Base-by-base conservation (phyloP, 2,888 invertebrate species). In the Phyto melanocephala region DNA sequence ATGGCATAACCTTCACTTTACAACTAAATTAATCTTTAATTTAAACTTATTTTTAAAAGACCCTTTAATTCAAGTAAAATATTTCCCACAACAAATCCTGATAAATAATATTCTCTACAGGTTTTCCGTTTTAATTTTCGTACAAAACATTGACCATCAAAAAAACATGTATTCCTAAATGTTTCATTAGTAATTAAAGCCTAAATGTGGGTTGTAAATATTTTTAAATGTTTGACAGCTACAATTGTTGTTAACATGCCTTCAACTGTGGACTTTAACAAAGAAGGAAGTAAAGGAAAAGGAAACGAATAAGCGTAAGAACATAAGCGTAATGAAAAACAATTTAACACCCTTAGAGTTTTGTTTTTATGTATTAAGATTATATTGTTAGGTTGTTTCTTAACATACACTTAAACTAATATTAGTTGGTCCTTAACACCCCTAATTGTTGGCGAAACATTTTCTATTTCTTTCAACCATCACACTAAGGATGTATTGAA, bases 191-290 rank as follows among this genome's bases (percentile, higher is more conserved):
- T 8, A 6, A 45, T 45, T 15, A 52, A 58, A 58, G 56, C 35
- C 56, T 58, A 35, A 58, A 35, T 35, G 35, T 15, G 2, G 10
- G 17, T 8, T 6, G 35, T 37, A 17, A 45, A 45, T 45, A 45
- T 45, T 37, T 37, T 37, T 20, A 37, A 58, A 58, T 58, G 58
- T 37, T 28, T 37, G 58, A 56, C 58, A 37, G 58, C 58, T 37
- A 58, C 58, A 58, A 58, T 20, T 15, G 37, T 58, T 28, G 7
- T 45, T 45, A 1, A 45, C 15, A 45, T 17, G 4, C 15, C 5
- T 45, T 45, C 3, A 45, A 17, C 7, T 45, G 17, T 15, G 17
- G 10, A 15, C 5, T 17, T 15, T 45, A 20, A 17, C 17, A 8
- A 45, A 6, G 17, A 10, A 17, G 8, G 7, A 17, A 45, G 17